A percentile compares a stretch with the other conserved stretches of the same genome.
phyloP scores from a whole-genome alignment of 1,140 invertebrate genomes.

The Zaprionus taronus region DNA sequence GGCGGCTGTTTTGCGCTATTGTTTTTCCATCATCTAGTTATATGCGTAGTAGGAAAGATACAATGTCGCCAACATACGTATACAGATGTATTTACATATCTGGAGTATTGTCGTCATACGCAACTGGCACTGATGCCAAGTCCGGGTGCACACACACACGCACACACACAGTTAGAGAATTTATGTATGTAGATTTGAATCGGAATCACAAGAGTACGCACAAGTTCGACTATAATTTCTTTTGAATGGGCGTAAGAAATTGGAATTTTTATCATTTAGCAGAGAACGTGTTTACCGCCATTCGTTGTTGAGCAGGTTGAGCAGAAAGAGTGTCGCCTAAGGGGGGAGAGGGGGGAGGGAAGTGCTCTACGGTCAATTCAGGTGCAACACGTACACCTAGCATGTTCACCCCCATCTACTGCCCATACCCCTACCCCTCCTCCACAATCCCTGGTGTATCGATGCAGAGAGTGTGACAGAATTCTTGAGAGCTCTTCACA shows the following conservation, averaged over 20 bases:
- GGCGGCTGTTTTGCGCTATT: slow-evolving; percentile 16
- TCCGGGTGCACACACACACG: slow-evolving; percentile 18
- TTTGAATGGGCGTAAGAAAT: slow-evolving; percentile 49
- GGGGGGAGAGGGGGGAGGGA: background rate
- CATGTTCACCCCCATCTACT: background rate
- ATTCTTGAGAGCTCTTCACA: slow-evolving; percentile 30
- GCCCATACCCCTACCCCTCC: no score
- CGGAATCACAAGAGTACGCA: slow-evolving; percentile 6
- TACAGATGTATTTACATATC: slow-evolving; percentile 14
- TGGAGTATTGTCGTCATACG: slow-evolving; percentile 12
- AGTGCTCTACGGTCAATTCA: slow-evolving; percentile 5
- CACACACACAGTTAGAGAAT: slow-evolving; percentile 8
- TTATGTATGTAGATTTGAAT: slow-evolving; percentile 35
- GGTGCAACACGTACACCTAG: slow-evolving; percentile 48
- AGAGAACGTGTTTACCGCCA: slow-evolving; percentile 43
- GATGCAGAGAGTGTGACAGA: slow-evolving; percentile 31
- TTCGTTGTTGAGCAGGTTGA: background rate
- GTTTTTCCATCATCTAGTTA: slow-evolving; percentile 43
- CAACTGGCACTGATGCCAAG: slow-evolving; percentile 9
- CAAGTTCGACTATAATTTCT: slow-evolving; percentile 47
- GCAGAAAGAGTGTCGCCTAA: background rate
- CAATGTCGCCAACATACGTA: background rate
- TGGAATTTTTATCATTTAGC: slow-evolving; percentile 57
- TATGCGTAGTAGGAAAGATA: slow-evolving; percentile 21
- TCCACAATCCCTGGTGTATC: background rate